Evolutionary conservation across 2,113 vertebrate genomes (phyloP).

Genomic region (Rhipidura dahli): DNA sequence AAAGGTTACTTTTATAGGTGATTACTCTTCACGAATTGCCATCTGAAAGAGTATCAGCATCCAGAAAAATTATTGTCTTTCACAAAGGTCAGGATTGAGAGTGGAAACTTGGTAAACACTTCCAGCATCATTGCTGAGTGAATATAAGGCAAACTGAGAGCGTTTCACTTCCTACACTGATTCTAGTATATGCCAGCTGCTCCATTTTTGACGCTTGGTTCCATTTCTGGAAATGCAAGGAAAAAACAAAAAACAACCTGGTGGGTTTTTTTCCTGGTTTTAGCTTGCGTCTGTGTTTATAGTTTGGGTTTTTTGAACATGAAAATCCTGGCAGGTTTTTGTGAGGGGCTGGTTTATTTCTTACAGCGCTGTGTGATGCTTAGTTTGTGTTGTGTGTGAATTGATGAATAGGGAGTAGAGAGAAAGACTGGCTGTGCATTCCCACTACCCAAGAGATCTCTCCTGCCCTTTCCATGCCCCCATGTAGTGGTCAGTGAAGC

Average conservation of each 20-base stretch:
- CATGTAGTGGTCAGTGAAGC: fast-evolving
- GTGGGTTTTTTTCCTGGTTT: not conserved
- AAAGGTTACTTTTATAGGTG: constrained; percentile 8
- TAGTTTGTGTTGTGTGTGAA: not conserved
- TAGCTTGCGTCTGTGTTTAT: not conserved
- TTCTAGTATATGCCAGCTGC: not conserved
- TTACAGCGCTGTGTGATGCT: not conserved
- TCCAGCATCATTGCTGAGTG: not conserved
- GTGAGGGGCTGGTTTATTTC: not conserved
- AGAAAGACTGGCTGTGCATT: not conserved
- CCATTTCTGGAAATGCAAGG: not conserved
- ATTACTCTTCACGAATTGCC: constrained; percentile 20
- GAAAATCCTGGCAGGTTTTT: not conserved
- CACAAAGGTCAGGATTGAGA: not conserved
- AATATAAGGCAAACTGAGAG: not conserved
- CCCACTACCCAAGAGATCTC: not conserved
- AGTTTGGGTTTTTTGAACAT: not conserved
- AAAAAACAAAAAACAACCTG: not conserved
- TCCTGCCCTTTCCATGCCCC: not conserved
- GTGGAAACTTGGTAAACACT: not conserved
- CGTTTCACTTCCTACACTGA: not conserved
- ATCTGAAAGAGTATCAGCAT: not conserved
- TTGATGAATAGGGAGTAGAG: not conserved
- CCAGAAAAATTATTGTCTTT: not conserved
- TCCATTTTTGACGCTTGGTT: not conserved